Conservation (phyloP, 2,113 vertebrate species). For the Zeus faber region DNA sequence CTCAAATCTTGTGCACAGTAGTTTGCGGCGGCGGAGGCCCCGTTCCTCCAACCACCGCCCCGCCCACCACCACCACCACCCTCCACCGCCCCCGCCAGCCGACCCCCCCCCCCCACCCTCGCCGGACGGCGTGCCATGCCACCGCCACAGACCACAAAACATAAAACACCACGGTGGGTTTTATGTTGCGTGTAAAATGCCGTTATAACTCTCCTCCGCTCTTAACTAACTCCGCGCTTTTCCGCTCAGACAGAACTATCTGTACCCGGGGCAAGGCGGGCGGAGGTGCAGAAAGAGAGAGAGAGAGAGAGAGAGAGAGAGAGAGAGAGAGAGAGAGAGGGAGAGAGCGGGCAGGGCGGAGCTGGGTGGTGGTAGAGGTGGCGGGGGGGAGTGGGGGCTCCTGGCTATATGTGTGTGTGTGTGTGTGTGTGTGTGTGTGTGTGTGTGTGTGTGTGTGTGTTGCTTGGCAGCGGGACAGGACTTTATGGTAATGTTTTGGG, state of each 20-base stretch:
- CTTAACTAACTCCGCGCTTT: slow-evolving; percentile 28
- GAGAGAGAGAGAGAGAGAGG: background rate
- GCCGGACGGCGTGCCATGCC: slow-evolving; percentile 51
- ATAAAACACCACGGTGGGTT: slow-evolving; percentile 65
- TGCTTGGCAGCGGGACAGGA: slow-evolving; percentile 53
- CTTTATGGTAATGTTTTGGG: slow-evolving; percentile 69
- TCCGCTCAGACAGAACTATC: slow-evolving; percentile 58
- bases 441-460: slow-evolving; percentile 39
- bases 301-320: slow-evolving; percentile 6
- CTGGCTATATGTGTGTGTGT: slow-evolving; percentile 34
- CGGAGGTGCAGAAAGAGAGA: background rate
- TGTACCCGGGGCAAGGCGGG: no score
- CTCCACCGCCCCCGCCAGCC: slow-evolving; percentile 41
- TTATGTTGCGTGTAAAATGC: slow-evolving; percentile 60
- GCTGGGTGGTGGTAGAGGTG: background rate
- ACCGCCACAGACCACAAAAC: slow-evolving; percentile 64
- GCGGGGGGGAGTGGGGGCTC: background rate
- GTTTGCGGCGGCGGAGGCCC: background rate
- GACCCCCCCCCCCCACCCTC: no score
- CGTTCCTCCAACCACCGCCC: background rate
- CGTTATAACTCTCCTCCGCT: slow-evolving; percentile 43
- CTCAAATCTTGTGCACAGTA: slow-evolving; percentile 28
- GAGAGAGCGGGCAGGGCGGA: background rate
- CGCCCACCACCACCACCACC: background rate
- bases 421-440: slow-evolving; percentile 19